Conservation (phyloP, 2,797 vertebrate genomes). For the Tragelaphus oryx region DNA sequence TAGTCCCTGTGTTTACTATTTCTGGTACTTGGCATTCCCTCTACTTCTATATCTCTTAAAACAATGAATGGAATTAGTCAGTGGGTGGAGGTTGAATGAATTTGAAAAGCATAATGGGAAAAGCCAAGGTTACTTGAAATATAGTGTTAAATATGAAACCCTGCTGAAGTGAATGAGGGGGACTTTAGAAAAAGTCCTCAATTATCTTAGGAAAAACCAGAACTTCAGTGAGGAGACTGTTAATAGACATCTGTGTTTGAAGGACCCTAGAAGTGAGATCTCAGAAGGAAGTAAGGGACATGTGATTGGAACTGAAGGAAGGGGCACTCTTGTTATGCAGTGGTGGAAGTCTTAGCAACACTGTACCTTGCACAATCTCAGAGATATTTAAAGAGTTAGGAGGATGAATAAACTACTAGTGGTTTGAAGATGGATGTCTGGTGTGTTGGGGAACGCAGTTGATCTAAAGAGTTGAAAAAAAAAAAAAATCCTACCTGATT, state of each 20-base stretch:
- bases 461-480: neutral
- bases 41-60: neutral
- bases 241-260: neutral
- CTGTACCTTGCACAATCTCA: neutral
- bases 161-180: neutral
- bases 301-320: neutral
- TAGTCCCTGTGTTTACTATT: neutral
- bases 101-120: neutral
- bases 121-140: neutral
- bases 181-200: neutral
- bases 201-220: neutral
- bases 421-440: neutral
- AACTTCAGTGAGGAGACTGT: neutral
- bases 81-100: neutral
- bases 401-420: neutral
- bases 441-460: too few species aligned
- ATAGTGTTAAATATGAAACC: neutral
- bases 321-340: neutral
- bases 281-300: neutral
- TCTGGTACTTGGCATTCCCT: neutral
- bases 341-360: neutral
- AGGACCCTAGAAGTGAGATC: neutral
- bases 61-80: neutral
- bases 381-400: neutral
- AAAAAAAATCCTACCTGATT: neutral